A percentile compares a stretch with the other conserved stretches of the same genome.
Evolutionary conservation across 1,140 invertebrate genomes (phyloP).

Genomic region (Drosophila nigrodunni): DNA sequence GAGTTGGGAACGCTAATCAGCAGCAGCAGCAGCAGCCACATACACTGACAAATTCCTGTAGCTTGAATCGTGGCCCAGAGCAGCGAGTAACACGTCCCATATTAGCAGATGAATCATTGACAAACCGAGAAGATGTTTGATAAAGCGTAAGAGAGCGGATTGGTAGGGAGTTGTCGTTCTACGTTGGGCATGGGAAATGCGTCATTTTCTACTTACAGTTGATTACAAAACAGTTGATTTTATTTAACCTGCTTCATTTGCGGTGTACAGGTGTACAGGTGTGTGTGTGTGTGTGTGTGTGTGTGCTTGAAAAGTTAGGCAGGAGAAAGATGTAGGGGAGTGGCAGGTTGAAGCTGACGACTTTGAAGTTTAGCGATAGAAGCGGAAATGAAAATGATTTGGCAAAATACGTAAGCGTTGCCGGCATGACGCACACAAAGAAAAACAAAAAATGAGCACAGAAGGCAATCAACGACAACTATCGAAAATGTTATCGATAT

Average conservation of each 20-base stretch:
- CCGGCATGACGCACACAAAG: slow-evolving; percentile 8
- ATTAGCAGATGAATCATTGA: slow-evolving; percentile 37
- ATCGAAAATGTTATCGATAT: slow-evolving; percentile 18
- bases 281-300: too few relatives aligned
- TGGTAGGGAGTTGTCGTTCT: too few relatives aligned
- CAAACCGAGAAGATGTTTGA: too few relatives aligned
- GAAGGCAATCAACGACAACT: neutral
- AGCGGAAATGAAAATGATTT: slow-evolving; percentile 50
- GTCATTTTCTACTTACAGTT: slow-evolving; percentile 15
- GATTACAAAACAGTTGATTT: slow-evolving; percentile 14
- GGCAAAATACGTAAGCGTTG: slow-evolving; percentile 7
- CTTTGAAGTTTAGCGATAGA: slow-evolving; percentile 34
- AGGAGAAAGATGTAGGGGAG: neutral
- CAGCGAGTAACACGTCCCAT: slow-evolving; percentile 9
- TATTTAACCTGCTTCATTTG: slow-evolving; percentile 3
- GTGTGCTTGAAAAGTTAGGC: neutral
- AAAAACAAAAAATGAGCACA: neutral
- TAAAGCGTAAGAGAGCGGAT: neutral
- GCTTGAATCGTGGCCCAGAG: slow-evolving; percentile 26
- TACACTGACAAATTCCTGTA: slow-evolving; percentile 38
- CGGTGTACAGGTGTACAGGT: neutral
- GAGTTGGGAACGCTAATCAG: slow-evolving; percentile 34
- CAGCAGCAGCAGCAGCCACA: neutral
- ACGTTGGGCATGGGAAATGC: neutral
- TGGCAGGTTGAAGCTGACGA: neutral